Evolutionary conservation across 2,797 vertebrate species (phyloP).

Genomic region (Gymnothorax javanicus): DNA sequence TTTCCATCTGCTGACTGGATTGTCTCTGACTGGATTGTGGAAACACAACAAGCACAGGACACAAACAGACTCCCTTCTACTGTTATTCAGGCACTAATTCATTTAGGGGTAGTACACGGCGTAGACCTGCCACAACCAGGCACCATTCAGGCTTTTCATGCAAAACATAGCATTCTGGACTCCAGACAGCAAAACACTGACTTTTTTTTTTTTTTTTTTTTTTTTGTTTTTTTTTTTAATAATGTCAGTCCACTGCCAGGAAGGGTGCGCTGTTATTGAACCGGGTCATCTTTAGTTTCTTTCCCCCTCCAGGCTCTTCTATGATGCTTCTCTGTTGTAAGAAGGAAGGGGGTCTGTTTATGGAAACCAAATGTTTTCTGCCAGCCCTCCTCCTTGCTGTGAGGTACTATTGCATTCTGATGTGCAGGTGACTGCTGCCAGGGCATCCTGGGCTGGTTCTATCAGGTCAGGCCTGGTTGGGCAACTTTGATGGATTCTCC

Average conservation of each 20-base stretch:
- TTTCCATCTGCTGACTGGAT: neutral
- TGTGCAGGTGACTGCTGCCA: neutral
- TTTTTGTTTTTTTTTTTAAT: neutral
- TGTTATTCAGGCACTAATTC: neutral
- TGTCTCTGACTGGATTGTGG: neutral
- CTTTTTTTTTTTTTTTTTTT: neutral
- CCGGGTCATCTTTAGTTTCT: slow-evolving; percentile 15
- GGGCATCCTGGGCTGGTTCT: neutral
- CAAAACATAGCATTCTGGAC: neutral
- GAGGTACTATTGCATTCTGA: neutral
- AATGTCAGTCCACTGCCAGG: neutral
- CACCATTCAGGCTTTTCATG: neutral
- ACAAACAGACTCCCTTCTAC: neutral
- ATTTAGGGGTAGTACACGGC: neutral
- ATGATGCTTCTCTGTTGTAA: slow-evolving; percentile 16
- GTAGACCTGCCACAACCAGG: neutral
- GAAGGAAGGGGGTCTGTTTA: neutral
- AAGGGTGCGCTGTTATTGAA: neutral
- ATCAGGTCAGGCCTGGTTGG: neutral
- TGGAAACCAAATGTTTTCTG: slow-evolving; percentile 21
- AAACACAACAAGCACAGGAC: neutral
- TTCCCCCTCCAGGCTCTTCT: slow-evolving; percentile 11
- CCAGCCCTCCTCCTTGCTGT: neutral
- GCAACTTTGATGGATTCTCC: neutral
- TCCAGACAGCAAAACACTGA: neutral